Conservation (phyloP, 1,140 invertebrate genomes). For the Centruroides sculpturatus region DNA sequence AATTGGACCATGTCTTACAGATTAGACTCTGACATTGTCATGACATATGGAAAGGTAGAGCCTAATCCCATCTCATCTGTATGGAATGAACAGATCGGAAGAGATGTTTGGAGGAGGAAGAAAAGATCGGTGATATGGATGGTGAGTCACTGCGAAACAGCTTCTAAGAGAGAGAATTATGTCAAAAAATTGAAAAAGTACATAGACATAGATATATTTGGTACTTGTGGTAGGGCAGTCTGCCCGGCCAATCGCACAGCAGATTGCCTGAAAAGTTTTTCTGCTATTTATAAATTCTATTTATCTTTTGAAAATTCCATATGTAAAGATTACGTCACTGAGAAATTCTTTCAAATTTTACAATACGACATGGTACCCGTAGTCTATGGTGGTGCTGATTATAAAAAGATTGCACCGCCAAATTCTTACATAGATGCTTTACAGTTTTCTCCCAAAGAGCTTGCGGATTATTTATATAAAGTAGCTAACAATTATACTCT, state of each 20-base stretch:
- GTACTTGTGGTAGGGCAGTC: conserved; percentile 21
- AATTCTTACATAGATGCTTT: conserved; percentile 29
- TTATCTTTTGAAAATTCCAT: conserved; percentile 33
- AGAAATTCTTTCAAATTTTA: conserved; percentile 26
- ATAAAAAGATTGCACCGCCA: conserved; percentile 23
- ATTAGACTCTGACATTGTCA: conserved; percentile 24
- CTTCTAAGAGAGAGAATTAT: conserved; percentile 23
- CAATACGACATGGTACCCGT: conserved; percentile 24
- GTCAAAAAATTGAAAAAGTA: conserved; percentile 25
- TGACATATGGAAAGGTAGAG: conserved; percentile 18
- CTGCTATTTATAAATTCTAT: conserved; percentile 26
- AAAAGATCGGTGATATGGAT: conserved; percentile 25
- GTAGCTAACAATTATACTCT: no score
- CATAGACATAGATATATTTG: conserved; percentile 33
- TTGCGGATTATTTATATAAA: no score
- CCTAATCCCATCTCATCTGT: not conserved
- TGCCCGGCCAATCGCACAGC: conserved; percentile 2
- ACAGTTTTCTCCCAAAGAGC: no score
- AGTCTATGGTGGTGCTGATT: conserved; percentile 29
- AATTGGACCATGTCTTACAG: conserved; percentile 36
- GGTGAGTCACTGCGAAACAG: conserved; percentile 28
- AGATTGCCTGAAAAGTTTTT: conserved; percentile 6
- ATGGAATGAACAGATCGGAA: not conserved
- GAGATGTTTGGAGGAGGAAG: conserved; percentile 12
- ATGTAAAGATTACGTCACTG: conserved; percentile 31